Evolutionary conservation across 2,113 vertebrate genomes (phyloP).

Genomic region (Carassius carassius): DNA sequence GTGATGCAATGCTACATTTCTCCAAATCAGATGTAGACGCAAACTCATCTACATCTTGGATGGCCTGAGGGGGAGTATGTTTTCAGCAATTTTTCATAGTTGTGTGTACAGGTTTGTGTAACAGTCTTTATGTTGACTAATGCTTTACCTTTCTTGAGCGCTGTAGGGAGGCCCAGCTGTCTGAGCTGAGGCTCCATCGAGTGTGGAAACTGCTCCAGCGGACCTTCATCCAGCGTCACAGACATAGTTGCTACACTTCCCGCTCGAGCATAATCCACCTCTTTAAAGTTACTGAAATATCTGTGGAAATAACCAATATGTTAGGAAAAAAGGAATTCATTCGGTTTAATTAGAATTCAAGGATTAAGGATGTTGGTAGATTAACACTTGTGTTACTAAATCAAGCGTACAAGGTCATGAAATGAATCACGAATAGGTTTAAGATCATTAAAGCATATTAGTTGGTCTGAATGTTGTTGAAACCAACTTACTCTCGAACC

Average conservation of each 20-base stretch:
- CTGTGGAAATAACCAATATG: slow-evolving; percentile 63
- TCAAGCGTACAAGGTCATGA: not conserved
- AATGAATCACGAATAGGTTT: not conserved
- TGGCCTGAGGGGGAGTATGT: not conserved
- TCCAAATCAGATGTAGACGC: not conserved
- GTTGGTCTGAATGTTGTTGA: too few relatives aligned
- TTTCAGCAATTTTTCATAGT: too few relatives aligned
- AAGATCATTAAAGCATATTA: not conserved
- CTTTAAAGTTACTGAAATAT: slow-evolving; percentile 86
- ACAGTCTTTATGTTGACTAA: not conserved
- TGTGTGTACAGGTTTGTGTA: not conserved
- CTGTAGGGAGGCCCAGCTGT: slow-evolving; percentile 90
- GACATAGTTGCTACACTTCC: slow-evolving; percentile 84
- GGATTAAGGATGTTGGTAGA: not conserved
- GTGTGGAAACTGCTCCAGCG: slow-evolving; percentile 91
- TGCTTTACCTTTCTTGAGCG: slow-evolving; percentile 85
- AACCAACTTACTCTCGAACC: slow-evolving; percentile 84
- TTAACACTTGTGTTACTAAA: not conserved
- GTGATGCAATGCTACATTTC: not conserved
- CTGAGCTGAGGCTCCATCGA: slow-evolving; percentile 97
- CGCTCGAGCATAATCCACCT: slow-evolving; percentile 87
- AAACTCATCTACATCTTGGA: not conserved
- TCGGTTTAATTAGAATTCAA: not conserved
- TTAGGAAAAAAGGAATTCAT: too few relatives aligned
- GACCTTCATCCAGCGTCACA: slow-evolving; percentile 85